phyloP scores from a whole-genome alignment of 2,888 invertebrate species.

The Tanytarsus gracilentus region DNA sequence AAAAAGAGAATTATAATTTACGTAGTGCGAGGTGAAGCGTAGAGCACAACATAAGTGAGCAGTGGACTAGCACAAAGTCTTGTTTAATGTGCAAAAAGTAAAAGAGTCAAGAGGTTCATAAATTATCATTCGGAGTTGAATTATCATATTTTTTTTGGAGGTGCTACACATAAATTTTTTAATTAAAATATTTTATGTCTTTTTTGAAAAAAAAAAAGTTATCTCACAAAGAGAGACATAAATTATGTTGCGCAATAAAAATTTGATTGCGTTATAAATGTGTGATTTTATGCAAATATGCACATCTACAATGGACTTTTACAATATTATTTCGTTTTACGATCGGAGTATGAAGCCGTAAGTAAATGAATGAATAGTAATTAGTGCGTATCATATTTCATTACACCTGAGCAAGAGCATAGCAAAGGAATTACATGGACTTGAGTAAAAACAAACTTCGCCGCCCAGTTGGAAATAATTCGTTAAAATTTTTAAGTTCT shows the following conservation, averaged over 20 bases:
- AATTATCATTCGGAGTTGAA: constrained; percentile 15
- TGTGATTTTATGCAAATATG: constrained; percentile 28
- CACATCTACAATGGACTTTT: background rate
- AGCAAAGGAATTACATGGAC: constrained; percentile 12
- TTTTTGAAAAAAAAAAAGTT: constrained; percentile 5
- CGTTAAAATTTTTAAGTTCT: too few species aligned
- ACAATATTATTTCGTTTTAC: background rate
- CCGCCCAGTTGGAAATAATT: too few species aligned
- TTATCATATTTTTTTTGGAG: background rate
- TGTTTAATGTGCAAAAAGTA: constrained; percentile 7
- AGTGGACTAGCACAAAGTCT: constrained; percentile 8
- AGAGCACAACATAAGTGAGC: constrained; percentile 17
- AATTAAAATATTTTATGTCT: background rate
- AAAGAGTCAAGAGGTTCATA: constrained; percentile 19
- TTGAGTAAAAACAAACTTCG: constrained; percentile 22
- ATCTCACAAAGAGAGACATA: constrained; percentile 8
- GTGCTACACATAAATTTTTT: background rate
- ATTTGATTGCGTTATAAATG: constrained; percentile 24
- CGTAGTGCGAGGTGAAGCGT: constrained; percentile 22
- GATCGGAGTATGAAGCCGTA: background rate
- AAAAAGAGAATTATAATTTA: constrained; percentile 20
- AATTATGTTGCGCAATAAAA: background rate
- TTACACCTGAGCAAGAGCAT: constrained; percentile 16
- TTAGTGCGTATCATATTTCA: constrained; percentile 28
- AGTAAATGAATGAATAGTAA: constrained; percentile 13